Base-by-base conservation (phyloP, 2,888 invertebrate genomes). In the Phengaris arion region DNA sequence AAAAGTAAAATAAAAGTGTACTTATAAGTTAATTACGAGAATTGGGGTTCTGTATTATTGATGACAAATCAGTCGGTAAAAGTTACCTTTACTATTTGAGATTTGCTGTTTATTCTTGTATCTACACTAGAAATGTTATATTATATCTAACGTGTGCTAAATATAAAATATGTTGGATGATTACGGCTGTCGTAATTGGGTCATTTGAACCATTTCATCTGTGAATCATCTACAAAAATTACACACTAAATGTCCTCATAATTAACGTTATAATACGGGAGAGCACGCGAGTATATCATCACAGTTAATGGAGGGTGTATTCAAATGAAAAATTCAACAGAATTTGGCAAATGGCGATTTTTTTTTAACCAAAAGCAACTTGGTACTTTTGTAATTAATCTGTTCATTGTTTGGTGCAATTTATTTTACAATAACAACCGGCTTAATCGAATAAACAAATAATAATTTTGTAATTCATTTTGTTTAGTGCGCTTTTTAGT, bases 161-260 rank as follows among this genome's bases (percentile, higher is more conserved):
- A 35, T 35, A 2, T 64, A 64, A 35, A 48, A 48, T 48, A 64
- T 64, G 64, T 64, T 64, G 64, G 45, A 45, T 45, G 22, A 59
- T 22, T 35, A 64, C 35, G 35, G 35, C 45, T 45, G 64, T 64
- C 13, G 35, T 64, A 64, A 45, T 35, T 64, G 64, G 64, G 35
- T 35, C 64, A 64, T 64, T 35, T 45, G 64, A 35, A 12, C 64
- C 64, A 64, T 64, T 64, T 45, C 64, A 64, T 64, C 64, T 45
- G 64, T 64, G 64, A 64, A 45, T 64, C 64, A 64, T 12, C 64
- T 45, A 64, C 64, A 64, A 64, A 64, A 64, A 64, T 64, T 35
- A 64, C 45, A 64, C 45, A 64, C 64, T 64, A 64, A 64, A 45
- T 64, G 64, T 64, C 35, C 35, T 64, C 64, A 35, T 64, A 64